Base-by-base conservation (phyloP, 2,888 invertebrate genomes). In the Sepioteuthis lessoniana region DNA sequence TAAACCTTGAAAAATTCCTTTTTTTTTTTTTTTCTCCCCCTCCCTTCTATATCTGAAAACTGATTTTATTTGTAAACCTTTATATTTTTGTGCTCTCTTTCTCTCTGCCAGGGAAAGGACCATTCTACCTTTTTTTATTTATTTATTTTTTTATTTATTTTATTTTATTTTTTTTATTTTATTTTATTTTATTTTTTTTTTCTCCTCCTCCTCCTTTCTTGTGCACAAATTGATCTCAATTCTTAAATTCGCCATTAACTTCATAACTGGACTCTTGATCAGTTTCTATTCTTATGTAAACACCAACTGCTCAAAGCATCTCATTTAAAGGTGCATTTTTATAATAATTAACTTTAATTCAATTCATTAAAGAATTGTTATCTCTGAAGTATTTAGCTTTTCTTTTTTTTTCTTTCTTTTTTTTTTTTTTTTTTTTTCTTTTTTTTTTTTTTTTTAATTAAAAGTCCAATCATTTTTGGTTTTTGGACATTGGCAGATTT, bases 221-320 rank as follows among this genome's bases (percentile, higher is more conserved):
- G n/a, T 76, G 76, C n/a, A n/a, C 76, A 76, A n/a, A 76, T n/a
- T n/a, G 76, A n/a, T 76, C 76, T n/a, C n/a, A 76, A 76, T 76
- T 76, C 76, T 76, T 55, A 21, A 55, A 55, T 55, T 16, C 76
- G 16, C n/a, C 42, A 42, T 42, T 2, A n/a, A n/a, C n/a, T 76
- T 76, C 76, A n/a, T n/a, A 31, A 76, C n/a, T 76, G 76, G n/a
- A 76, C n/a, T 8, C n/a, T 76, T 76, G n/a, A n/a, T 2, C n/a
- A 35, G n/a, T 76, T 76, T 76, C n/a, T 13, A 76, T 35, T 35
- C 76, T 76, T 16, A 55, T 55, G 55, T 55, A 55, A 55, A 55
- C 21, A 35, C n/a, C n/a, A n/a, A n/a, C 16, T 60, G 31, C 31
- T n/a, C n/a, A 76, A 76, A 76, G n/a, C 76, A n/a, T 76, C 76